Conservation (phyloP, 2,113 vertebrate genomes). For the Lichenostomus cassidix region DNA sequence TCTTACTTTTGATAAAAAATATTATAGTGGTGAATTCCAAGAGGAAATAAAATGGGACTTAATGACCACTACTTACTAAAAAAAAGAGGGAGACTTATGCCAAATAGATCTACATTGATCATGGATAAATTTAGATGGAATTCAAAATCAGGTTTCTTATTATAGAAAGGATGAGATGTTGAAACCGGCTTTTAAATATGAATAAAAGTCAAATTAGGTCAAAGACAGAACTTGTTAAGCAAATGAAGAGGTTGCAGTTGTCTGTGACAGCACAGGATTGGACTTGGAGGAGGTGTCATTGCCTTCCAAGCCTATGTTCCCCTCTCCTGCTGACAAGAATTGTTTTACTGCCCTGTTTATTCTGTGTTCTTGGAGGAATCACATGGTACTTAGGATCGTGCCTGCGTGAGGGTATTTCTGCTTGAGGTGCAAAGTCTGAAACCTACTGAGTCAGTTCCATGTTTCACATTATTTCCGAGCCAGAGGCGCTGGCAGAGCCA, state of each 20-base stretch:
- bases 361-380: neutral
- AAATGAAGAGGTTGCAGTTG: neutral
- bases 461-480: neutral
- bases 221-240: neutral
- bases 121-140: conserved; percentile 5
- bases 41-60: neutral
- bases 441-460: neutral
- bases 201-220: neutral
- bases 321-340: neutral
- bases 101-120: neutral
- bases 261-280: neutral
- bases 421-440: neutral
- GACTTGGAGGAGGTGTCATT: neutral
- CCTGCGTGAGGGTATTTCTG: neutral
- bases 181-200: neutral
- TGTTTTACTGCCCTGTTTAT: neutral
- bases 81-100: neutral
- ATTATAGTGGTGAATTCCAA: neutral
- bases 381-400: fast-evolving
- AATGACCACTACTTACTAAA: neutral
- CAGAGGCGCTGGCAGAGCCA: neutral
- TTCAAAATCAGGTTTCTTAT: neutral
- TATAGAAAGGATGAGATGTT: neutral
- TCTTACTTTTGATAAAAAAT: neutral
- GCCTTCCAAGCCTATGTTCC: neutral